Percentiles rank a stretch among this genome's conserved stretches.
phyloP scores from a whole-genome alignment of 2,113 vertebrate genomes.

The Noctilio leporinus region DNA sequence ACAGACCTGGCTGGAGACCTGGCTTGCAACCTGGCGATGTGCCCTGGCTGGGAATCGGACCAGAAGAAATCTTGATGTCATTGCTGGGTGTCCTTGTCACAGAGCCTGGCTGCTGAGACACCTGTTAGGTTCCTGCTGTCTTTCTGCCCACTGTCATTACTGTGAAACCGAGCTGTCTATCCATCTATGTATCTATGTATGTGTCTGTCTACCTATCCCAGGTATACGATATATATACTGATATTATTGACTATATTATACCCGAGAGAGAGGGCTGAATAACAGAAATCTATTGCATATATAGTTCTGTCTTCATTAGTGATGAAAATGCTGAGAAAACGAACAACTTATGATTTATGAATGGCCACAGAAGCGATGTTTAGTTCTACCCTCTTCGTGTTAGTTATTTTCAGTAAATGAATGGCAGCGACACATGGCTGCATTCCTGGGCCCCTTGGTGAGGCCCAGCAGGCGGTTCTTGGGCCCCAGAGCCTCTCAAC shows the following conservation, averaged over 20 bases:
- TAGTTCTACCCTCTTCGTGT: not conserved
- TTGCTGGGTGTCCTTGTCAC: not conserved
- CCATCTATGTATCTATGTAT: not conserved
- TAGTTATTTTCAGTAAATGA: not conserved
- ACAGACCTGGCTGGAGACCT: no score
- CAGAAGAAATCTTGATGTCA: not conserved
- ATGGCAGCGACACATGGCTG: not conserved
- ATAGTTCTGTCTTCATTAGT: not conserved
- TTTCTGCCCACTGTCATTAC: not conserved
- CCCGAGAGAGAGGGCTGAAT: not conserved
- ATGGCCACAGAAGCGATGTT: not conserved
- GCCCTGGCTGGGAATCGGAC: no score
- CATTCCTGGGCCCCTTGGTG: not conserved
- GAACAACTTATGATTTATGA: constrained; percentile 3
- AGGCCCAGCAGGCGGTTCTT: not conserved
- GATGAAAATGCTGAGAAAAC: not conserved
- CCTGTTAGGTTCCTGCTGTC: not conserved
- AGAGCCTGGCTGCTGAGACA: not conserved
- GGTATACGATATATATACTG: not conserved
- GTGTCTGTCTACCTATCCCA: not conserved
- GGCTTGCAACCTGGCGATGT: no score
- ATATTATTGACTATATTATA: no score
- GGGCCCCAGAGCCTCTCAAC: not conserved
- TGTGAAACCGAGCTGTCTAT: not conserved
- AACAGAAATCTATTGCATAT: not conserved